These are phyloP conservation scores for Euclidia mi DNA, from an alignment of 2,888 invertebrate species.

Conservation along the genomic window DNA sequence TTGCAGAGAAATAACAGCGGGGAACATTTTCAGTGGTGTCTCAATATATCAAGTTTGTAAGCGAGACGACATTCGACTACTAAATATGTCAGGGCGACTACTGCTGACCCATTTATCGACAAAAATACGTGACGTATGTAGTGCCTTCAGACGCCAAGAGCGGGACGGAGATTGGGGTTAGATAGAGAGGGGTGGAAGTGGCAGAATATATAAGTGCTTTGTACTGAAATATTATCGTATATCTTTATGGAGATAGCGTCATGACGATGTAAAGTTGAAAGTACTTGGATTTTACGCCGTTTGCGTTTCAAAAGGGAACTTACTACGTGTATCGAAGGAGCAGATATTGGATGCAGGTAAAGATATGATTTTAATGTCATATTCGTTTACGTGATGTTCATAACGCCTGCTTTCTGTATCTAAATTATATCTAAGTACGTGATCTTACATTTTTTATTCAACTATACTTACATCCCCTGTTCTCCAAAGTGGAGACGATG, in stretches of 20 bases:
- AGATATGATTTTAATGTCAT: too few relatives aligned
- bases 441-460: too few relatives aligned
- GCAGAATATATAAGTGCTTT: slow-evolving; percentile 3
- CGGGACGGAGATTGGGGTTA: neutral
- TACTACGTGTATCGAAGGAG: neutral
- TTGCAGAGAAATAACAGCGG: too few relatives aligned
- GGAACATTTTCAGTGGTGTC: neutral
- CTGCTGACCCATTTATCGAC: slow-evolving; percentile 46
- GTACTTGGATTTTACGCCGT: too few relatives aligned
- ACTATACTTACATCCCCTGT: too few relatives aligned
- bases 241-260: too few relatives aligned
- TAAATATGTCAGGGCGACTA: slow-evolving; percentile 15
- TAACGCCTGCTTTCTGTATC: too few relatives aligned
- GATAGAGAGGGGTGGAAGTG: slow-evolving; percentile 5
- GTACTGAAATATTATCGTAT: neutral
- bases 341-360: neutral
- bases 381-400: too few relatives aligned
- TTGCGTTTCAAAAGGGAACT: too few relatives aligned
- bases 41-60: slow-evolving; percentile 21
- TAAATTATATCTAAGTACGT: too few relatives aligned
- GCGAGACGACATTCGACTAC: slow-evolving; percentile 15
- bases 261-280: too few relatives aligned
- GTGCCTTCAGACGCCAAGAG: slow-evolving; percentile 16
- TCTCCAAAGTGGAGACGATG: too few relatives aligned
- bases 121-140: slow-evolving; percentile 31